Percentiles rank a stretch among this genome's conserved stretches.
Evolutionary conservation across 1,140 invertebrate genomes (phyloP).

Genomic region (Dendroctonus valens): DNA sequence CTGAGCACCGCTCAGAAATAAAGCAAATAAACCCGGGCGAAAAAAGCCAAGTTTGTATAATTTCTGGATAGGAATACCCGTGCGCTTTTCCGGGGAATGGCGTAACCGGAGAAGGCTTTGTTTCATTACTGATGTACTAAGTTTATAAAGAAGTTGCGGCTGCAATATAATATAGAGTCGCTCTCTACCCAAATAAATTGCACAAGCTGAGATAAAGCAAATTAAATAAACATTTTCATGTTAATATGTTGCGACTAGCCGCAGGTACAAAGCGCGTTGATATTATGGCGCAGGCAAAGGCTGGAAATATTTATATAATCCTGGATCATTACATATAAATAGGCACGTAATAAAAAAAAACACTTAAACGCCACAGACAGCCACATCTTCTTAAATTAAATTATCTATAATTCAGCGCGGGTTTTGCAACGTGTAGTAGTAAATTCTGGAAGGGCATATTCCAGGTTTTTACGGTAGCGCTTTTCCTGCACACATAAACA

Average conservation of each 20-base stretch:
- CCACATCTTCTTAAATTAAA: slow-evolving; percentile 31
- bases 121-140: background rate
- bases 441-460: slow-evolving; percentile 25
- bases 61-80: too few relatives aligned
- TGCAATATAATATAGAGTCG: background rate
- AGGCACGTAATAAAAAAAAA: slow-evolving; percentile 13
- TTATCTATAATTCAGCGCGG: slow-evolving; percentile 26
- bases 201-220: background rate
- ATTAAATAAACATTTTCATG: background rate
- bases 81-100: too few relatives aligned
- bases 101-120: background rate
- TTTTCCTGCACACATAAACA: slow-evolving; percentile 20
- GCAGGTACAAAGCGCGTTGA: background rate
- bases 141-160: background rate
- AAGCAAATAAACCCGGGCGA: too few relatives aligned
- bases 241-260: background rate
- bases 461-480: slow-evolving; percentile 26
- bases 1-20: too few relatives aligned
- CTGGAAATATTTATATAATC: background rate
- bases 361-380: slow-evolving; percentile 11
- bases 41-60: too few relatives aligned
- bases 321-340: slow-evolving; percentile 4
- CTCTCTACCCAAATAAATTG: background rate
- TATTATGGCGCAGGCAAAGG: background rate
- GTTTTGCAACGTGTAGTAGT: slow-evolving; percentile 27